Base-by-base conservation (phyloP, 2,797 vertebrate species). In the Pseudocheirus occidentalis region DNA sequence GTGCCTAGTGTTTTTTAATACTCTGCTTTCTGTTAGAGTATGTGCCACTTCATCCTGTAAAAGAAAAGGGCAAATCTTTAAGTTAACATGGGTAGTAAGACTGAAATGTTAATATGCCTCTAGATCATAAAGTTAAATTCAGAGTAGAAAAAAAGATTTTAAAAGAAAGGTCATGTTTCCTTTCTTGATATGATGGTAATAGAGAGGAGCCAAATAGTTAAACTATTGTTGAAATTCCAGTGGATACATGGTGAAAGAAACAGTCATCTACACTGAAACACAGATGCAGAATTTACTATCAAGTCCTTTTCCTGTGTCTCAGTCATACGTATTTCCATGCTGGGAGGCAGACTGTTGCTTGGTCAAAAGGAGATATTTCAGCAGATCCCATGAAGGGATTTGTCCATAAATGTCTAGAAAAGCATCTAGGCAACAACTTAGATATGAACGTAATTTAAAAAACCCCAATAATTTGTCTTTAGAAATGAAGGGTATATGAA, bases 31-130 rank as follows among this genome's bases (percentile, higher is more conserved):
- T 95, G 99, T 99, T 96, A 99, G 99, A 0, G 99, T 99, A 97
- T 99, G 99, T 95, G 99, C 99, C 98, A 99, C 99, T 99, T 99
- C 99, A 98, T 99, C 99, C 99, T 99, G 98, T 93, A 81, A 97
- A 93, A 98, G 31, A 97, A 97, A 93, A 97, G n/a, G 0, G 73
- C 54, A 95, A 94, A 81, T 50, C 27, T 95, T 96, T 92, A 96
- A 59, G 54, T 50, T 13, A 40, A 16, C 34, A 10, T 90, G 11
- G 90, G 89, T 46, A 46, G 90, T 58, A 54, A 93, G 46, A 96
- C 0, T 94, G 87, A 93, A 53, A 55, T 55, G 59, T 91, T 7
- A 10, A 31, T 90, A 56, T 56, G 96, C 92, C 50, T 92, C 40
- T 81, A 94, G 90, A 94, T 62, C n/a, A 3, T 93, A 58, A 93